A percentile compares a stretch with the other conserved stretches of the same genome.
These are phyloP conservation scores for Argyresthia albistria DNA, from an alignment of 2,888 invertebrate genomes.

Conservation along the genomic window DNA sequence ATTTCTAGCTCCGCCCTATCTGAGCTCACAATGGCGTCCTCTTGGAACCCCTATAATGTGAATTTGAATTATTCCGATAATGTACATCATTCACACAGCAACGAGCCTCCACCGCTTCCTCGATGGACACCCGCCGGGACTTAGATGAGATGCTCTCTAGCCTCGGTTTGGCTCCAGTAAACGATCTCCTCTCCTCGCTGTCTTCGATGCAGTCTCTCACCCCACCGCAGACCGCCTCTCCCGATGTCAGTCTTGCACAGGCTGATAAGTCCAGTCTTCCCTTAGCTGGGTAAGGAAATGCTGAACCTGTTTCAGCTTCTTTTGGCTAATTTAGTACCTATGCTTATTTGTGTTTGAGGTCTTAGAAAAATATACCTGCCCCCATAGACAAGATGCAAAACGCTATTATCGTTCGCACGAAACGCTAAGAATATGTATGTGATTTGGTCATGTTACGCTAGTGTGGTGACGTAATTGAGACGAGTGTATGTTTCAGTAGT, in stretches of 20 bases:
- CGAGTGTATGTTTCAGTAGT: too few relatives aligned
- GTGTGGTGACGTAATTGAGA: too few relatives aligned
- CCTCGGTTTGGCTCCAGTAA: constrained; percentile 89
- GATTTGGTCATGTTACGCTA: too few relatives aligned
- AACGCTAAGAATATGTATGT: too few relatives aligned
- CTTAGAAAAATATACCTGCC: too few relatives aligned
- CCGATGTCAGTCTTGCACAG: constrained; percentile 84
- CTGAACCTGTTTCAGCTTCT: not conserved
- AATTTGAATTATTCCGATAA: not conserved
- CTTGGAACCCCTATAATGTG: not conserved
- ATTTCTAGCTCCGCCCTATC: too few relatives aligned
- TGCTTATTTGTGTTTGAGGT: too few relatives aligned
- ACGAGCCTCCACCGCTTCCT: constrained; percentile 65
- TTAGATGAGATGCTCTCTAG: constrained; percentile 90
- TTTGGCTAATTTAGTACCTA: too few relatives aligned
- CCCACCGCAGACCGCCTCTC: constrained; percentile 86
- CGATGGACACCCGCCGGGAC: constrained; percentile 73
- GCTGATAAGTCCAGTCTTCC: constrained; percentile 68
- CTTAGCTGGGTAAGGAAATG: constrained; percentile 41
- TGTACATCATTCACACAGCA: constrained; percentile 26
- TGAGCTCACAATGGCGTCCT: too few relatives aligned
- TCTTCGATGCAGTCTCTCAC: constrained; percentile 86
- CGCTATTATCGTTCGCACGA: too few relatives aligned
- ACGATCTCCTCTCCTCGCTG: constrained; percentile 87
- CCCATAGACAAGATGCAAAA: too few relatives aligned